Base-by-base conservation (phyloP, 2,113 vertebrate species). In the Pogona vitticeps region DNA sequence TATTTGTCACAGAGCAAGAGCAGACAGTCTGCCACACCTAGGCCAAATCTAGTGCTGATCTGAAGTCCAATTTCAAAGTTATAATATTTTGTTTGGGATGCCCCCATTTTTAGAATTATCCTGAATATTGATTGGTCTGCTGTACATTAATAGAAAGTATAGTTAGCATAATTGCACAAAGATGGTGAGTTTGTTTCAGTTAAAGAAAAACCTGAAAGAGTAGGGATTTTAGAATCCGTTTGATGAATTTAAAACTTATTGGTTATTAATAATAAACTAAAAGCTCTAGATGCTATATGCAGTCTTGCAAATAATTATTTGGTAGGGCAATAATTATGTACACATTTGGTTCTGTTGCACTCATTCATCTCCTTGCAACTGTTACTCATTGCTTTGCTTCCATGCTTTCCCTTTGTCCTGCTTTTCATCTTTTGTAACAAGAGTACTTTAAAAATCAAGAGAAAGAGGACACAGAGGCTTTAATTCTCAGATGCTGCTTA, bases 271-370 rank as follows among this genome's bases (percentile, higher is more conserved):
- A 59, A n/a, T 46, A 61, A 31, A 7, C 56, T 9, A 85, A 42
- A 6, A n/a, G 4, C 21, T 8, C 0, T 12, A 42, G 2, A 1
- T 3, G 2, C 31, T 23, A 52, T 13, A 0, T 42, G 26, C 1
- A 7, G 33, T 12, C 42, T 52, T 82, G 40, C 40, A 81, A 80
- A 52, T 75, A 56, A 46, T 87, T 82, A 15, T 56, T 76, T 6
- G 12, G 58, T 23, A 9, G 3, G 71, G 14, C 8, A 73, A 72
- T 61, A n/a, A 46, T 23, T 59, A 23, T 13, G 4, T 56, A 28
- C 8, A 9, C n/a, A 68, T 1, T 12, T 18, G 82, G 33, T 40
- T 9, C 46, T 58, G 20, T 36, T 73, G 68, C 14, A 75, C 28
- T 26, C 33, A 31, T 73, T 59, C 38, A 13, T 26, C 28, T 58